Evolutionary conservation across 1,140 invertebrate genomes (phyloP), one percentile per base, ranked within the genome.

Genomic region (Augochlora pura): DNA sequence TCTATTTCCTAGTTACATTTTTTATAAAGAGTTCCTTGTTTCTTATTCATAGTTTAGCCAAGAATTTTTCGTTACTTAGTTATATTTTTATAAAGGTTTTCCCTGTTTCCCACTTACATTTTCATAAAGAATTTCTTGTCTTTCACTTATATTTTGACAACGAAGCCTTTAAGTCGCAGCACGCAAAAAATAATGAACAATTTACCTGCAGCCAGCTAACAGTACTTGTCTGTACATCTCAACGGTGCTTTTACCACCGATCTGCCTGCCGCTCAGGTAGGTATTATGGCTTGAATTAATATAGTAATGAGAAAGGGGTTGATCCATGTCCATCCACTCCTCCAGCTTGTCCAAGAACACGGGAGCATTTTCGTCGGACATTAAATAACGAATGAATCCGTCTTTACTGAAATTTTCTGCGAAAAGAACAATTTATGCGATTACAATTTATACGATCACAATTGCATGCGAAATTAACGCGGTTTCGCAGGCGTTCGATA

Each of bases 281-380:
- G 99, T 99, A 91, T 99, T 99, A 93, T 99, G 99, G 67, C 98
- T 99, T 39, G 98, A 99, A 94, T 99, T 99, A 85, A 99, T 99
- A 91, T 99, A 99, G 94, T 99, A 99, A 91, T 99, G 99, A 52
- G 97, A 95, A 27, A 99, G 90, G 0, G 99, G 98, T 90, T 99
- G 98, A 89, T 99, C 99, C 99, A 99, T 99, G 82, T 99, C 99
- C 97, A 97, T 99, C 92, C 99, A 99, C 81, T 98, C 97, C 86
- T 99, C 99, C 65, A 99, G 94, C n/a, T 98, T 95, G 92, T 99
- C 99, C 70, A 99, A 93, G 93, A 99, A 99, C 60, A 99, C 98
- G 0, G 99, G 99, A 0, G 99, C 98, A 93, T 99, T 99, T 92
- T 99, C 99, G 93, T 99, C 99, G 0, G 98, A 99, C 98, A 99